Evolutionary conservation across 2,113 vertebrate genomes (phyloP).

Genomic region (Mixornis gularis): DNA sequence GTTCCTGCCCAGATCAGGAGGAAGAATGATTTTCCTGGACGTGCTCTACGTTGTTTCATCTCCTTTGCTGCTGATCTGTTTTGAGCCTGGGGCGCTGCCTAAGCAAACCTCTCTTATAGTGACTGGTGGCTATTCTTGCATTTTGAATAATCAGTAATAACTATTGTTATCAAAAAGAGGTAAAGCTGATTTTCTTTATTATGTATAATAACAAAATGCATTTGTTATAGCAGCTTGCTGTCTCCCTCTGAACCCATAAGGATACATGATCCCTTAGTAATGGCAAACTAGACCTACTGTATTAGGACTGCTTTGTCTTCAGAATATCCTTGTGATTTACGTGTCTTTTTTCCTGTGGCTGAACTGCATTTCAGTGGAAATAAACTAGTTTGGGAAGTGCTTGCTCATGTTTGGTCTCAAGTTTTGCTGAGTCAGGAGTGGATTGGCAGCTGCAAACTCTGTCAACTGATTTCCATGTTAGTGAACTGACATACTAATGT

Average conservation of each 20-base stretch:
- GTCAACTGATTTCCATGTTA: not conserved
- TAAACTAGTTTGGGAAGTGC: not conserved
- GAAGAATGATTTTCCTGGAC: not conserved
- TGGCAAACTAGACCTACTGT: not conserved
- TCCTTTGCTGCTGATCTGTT: not conserved
- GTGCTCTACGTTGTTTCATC: not conserved
- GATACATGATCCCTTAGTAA: not conserved
- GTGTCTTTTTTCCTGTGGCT: not conserved
- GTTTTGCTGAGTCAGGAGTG: slow-evolving; percentile 16
- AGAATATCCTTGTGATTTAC: not conserved
- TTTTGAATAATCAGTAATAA: not conserved
- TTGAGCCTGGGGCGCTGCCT: not conserved
- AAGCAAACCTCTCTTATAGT: not conserved
- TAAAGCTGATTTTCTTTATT: not conserved
- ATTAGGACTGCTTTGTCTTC: not conserved
- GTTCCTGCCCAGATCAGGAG: not conserved
- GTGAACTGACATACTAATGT: slow-evolving; percentile 5
- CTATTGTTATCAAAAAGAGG: not conserved
- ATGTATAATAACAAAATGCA: too few species aligned
- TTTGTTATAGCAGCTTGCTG: not conserved
- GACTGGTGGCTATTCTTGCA: not conserved
- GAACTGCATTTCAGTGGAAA: not conserved
- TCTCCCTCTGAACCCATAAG: not conserved
- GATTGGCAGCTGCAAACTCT: not conserved
- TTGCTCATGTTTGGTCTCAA: not conserved